Percentiles rank a stretch among this genome's conserved stretches.
These are phyloP conservation scores for Drosophila seguyi DNA, from an alignment of 1,140 invertebrate species.

Conservation along the genomic window DNA sequence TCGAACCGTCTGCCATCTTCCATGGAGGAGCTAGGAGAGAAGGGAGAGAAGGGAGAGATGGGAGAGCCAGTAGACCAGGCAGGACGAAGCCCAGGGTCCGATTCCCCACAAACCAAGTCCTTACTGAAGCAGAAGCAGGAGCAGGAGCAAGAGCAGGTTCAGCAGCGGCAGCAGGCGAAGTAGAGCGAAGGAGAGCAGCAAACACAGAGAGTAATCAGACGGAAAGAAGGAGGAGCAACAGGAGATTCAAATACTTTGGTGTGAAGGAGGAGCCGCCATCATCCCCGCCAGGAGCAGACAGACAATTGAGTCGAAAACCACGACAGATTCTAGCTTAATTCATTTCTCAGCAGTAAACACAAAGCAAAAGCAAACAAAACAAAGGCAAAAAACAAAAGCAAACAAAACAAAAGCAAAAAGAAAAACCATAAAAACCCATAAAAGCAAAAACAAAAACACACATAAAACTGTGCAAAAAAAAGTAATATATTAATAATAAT, in stretches of 20 bases:
- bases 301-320: slow-evolving; percentile 18
- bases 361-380: slow-evolving; percentile 2
- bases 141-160: slow-evolving; percentile 4
- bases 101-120: background rate
- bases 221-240: background rate
- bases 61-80: background rate
- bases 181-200: slow-evolving; percentile 51
- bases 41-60: background rate
- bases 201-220: slow-evolving; percentile 21
- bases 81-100: background rate
- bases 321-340: slow-evolving; percentile 53
- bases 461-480: slow-evolving; percentile 41
- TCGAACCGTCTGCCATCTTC: background rate
- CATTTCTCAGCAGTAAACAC: slow-evolving; percentile 20
- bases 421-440: slow-evolving; percentile 41
- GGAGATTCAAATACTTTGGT: background rate
- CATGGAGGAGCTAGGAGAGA: background rate
- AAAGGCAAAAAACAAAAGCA: slow-evolving; percentile 1
- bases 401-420: slow-evolving; percentile 4
- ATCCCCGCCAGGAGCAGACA: slow-evolving; percentile 1
- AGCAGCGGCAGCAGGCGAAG: slow-evolving; percentile 25
- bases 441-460: slow-evolving; percentile 36
- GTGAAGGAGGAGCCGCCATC: background rate
- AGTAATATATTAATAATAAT: background rate
- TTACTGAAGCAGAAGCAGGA: slow-evolving; percentile 2